Evolutionary conservation across 2,113 vertebrate species (phyloP).

Genomic region (Spilogale gracilis): DNA sequence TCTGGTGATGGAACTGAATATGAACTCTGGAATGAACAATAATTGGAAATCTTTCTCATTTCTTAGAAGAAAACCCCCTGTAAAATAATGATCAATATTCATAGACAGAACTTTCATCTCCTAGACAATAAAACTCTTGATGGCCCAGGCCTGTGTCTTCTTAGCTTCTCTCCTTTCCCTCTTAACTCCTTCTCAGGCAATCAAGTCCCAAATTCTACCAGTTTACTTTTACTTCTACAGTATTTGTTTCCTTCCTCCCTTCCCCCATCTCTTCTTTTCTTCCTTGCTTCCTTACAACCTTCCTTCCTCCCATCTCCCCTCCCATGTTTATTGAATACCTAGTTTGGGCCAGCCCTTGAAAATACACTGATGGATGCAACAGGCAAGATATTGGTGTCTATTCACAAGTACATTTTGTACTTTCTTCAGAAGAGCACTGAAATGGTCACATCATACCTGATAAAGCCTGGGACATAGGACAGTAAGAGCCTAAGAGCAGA

Average conservation of each 20-base stretch:
- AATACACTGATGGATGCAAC: neutral
- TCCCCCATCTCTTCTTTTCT: neutral
- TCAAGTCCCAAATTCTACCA: neutral
- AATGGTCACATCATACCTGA: neutral
- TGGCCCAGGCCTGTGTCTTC: neutral
- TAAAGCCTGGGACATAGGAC: neutral
- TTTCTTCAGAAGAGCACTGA: slow-evolving; percentile 2
- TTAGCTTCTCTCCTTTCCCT: neutral
- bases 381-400: neutral
- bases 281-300: neutral
- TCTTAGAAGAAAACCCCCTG: slow-evolving; percentile 49
- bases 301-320: neutral
- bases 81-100: slow-evolving; percentile 66
- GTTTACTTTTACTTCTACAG: neutral
- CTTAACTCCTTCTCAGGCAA: neutral
- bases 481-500: neutral
- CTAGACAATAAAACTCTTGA: slow-evolving; percentile 23
- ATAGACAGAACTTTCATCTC: slow-evolving; percentile 52
- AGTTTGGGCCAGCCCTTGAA: neutral
- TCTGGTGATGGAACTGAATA: slow-evolving; percentile 42
- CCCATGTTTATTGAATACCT: neutral
- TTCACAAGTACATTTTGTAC: neutral
- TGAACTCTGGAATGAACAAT: slow-evolving; percentile 59
- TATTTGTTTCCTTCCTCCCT: neutral
- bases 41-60: slow-evolving; percentile 54